A percentile compares a stretch with the other conserved stretches of the same genome.
These are phyloP conservation scores for Andrena chrysosceles DNA, from an alignment of 2,888 invertebrate species.

Conservation along the genomic window DNA sequence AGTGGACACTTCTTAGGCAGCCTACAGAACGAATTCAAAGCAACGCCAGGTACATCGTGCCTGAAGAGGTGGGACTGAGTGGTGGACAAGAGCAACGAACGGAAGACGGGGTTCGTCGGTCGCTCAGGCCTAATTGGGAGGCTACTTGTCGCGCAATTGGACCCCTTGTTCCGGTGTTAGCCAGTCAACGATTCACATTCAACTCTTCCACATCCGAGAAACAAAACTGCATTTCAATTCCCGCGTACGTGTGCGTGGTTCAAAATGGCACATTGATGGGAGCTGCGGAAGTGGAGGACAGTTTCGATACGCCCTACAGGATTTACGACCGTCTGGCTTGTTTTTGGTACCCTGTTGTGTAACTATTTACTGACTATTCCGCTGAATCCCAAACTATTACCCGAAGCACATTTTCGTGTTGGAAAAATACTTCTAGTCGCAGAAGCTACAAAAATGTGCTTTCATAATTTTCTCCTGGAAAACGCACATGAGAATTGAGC, in stretches of 20 bases:
- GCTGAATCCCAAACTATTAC: too few species aligned
- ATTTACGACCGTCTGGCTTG: too few species aligned
- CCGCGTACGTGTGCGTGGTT: neutral
- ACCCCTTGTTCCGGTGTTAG: slow-evolving; percentile 7
- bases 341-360: too few species aligned
- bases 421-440: too few species aligned
- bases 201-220: neutral
- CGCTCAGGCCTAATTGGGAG: slow-evolving; percentile 31
- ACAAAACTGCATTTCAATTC: neutral
- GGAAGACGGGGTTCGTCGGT: slow-evolving; percentile 17
- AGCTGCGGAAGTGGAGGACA: neutral
- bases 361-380: too few species aligned
- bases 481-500: too few species aligned
- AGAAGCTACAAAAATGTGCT: too few species aligned
- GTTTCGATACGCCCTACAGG: neutral
- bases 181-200: neutral
- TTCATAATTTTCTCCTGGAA: too few species aligned
- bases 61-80: neutral
- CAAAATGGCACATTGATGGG: neutral
- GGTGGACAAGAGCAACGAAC: slow-evolving; percentile 8
- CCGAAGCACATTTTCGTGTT: too few species aligned
- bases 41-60: neutral
- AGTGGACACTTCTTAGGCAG: neutral
- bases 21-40: neutral
- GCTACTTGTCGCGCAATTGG: slow-evolving; percentile 20